phyloP scores from a whole-genome alignment of 2,797 vertebrate genomes.

The Spinibarbus caldwelli region DNA sequence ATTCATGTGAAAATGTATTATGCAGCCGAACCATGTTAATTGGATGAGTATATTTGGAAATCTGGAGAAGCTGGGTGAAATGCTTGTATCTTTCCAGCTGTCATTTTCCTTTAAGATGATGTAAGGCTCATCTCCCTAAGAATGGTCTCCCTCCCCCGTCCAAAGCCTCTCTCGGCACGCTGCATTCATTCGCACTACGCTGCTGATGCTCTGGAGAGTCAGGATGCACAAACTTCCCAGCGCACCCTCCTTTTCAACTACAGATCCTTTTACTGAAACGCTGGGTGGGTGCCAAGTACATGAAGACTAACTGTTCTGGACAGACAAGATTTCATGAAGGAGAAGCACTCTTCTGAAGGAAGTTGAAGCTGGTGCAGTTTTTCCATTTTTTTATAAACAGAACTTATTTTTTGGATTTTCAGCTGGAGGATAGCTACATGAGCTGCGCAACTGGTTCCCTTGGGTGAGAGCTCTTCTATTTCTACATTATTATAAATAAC shows the following conservation, averaged over 20 bases:
- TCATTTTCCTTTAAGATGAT: constrained; percentile 98
- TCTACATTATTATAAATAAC: background rate
- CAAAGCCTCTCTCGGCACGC: constrained; percentile 42
- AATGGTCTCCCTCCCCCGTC: constrained; percentile 73
- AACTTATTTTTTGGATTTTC: constrained; percentile 31
- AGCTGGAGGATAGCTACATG: constrained; percentile 1
- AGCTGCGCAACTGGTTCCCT: constrained; percentile 3
- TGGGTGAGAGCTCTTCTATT: constrained; percentile 25
- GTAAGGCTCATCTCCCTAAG: constrained; percentile 90
- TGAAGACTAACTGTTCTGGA: background rate
- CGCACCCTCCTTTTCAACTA: constrained; percentile 49
- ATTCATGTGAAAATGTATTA: background rate
- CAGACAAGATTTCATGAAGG: background rate
- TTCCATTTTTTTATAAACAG: constrained; percentile 27
- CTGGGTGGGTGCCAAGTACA: constrained; percentile 23
- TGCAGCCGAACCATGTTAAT: background rate
- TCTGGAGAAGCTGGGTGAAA: constrained; percentile 8
- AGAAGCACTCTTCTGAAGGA: constrained; percentile 17
- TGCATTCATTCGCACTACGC: constrained; percentile 70
- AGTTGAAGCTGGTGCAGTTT: constrained; percentile 38
- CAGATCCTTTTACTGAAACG: constrained; percentile 56
- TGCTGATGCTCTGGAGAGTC: constrained; percentile 77
- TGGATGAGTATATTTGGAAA: background rate
- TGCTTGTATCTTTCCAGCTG: constrained; percentile 65
- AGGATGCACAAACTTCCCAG: constrained; percentile 66